Evolutionary conservation across 1,140 invertebrate genomes (phyloP).

Genomic region (Pachyrhynchus sulphureomaculatus): DNA sequence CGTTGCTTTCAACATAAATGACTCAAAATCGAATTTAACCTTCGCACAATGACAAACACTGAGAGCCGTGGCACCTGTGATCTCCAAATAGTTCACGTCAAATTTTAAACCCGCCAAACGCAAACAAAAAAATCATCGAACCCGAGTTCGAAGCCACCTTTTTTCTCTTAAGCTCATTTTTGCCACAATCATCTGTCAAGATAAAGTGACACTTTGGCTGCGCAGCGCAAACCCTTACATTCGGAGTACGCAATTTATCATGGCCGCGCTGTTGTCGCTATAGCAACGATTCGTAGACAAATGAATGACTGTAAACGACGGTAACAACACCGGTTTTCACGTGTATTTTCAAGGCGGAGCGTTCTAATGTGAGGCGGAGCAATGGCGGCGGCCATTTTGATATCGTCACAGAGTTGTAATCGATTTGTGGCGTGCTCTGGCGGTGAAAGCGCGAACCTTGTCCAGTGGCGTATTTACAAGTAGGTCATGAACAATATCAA

Average conservation of each 20-base stretch:
- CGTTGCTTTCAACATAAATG: too few species aligned
- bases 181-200: slow-evolving; percentile 1
- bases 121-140: slow-evolving; percentile 2
- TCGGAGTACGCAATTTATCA: slow-evolving; percentile 19
- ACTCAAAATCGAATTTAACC: too few species aligned
- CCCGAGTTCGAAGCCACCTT: not conserved
- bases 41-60: too few species aligned
- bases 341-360: too few species aligned
- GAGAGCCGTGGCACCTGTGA: too few species aligned
- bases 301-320: slow-evolving; percentile 12
- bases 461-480: not conserved
- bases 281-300: slow-evolving; percentile 28
- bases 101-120: not conserved
- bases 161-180: not conserved
- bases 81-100: not conserved
- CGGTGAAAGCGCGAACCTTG: not conserved
- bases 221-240: not conserved
- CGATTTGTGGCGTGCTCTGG: slow-evolving; percentile 23
- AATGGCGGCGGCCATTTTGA: slow-evolving; percentile 28
- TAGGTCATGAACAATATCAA: not conserved
- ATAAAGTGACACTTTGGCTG: not conserved
- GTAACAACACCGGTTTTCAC: not conserved
- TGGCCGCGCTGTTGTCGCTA: slow-evolving; percentile 26
- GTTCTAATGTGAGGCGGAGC: slow-evolving; percentile 13
- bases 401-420: slow-evolving; percentile 10